phyloP scores from a whole-genome alignment of 2,797 vertebrate species.

The Lepidocolaptes lacrymiger region DNA sequence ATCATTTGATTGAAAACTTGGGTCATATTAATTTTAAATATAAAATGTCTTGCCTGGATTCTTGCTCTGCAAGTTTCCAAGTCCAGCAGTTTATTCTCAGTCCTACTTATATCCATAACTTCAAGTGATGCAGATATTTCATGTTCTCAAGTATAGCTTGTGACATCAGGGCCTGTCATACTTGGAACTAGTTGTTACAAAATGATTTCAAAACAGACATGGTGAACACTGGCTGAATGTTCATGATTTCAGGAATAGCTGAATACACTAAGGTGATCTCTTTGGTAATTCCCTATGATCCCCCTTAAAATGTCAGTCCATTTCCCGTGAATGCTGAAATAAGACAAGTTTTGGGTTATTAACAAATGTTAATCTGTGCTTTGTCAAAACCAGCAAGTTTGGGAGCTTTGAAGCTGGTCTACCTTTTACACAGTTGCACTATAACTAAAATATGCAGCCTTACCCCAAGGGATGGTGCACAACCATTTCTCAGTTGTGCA shows the following conservation, averaged over 20 bases:
- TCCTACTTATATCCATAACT: neutral
- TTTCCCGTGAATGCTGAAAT: neutral
- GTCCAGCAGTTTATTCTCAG: neutral
- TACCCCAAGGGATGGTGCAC: neutral
- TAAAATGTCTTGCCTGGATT: neutral
- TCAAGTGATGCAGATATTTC: neutral
- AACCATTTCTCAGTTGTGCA: neutral
- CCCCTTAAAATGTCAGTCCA: neutral
- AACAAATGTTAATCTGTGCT: neutral
- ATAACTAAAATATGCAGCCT: neutral
- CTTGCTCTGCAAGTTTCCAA: neutral
- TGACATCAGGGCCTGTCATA: neutral
- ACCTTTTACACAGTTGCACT: neutral
- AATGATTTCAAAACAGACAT: neutral
- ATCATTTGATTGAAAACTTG: neutral
- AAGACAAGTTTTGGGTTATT: neutral
- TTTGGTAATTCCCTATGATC: neutral
- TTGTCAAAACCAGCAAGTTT: neutral
- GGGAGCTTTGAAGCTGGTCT: neutral
- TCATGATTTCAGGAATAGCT: neutral
- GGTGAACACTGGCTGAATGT: neutral
- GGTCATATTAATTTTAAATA: neutral
- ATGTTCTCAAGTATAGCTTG: accelerated
- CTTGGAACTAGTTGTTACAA: neutral
- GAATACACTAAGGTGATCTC: neutral